Percentiles rank a stretch among this genome's conserved stretches.
phyloP scores from a whole-genome alignment of 2,113 vertebrate genomes.

The Corythornis cristatus region DNA sequence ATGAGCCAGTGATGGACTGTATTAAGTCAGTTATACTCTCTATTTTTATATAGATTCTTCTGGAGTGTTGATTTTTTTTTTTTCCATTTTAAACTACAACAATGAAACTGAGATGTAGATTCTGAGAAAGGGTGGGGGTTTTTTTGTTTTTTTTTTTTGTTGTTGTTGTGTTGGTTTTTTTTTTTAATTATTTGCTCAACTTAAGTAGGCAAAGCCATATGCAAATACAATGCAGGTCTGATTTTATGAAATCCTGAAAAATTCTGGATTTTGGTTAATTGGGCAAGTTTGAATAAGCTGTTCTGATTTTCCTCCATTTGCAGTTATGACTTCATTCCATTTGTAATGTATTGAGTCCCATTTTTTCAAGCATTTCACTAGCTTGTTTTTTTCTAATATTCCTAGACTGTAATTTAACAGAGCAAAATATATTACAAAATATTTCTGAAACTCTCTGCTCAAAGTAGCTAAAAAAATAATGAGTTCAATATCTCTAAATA shows the following conservation, averaged over 20 bases:
- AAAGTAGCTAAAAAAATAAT: not conserved
- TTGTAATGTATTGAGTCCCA: not conserved
- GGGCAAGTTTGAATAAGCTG: not conserved
- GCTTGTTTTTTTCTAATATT: not conserved
- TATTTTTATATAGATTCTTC: not conserved
- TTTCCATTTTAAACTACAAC: not conserved
- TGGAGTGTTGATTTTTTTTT: not conserved
- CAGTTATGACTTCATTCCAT: not conserved
- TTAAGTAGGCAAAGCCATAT: not conserved
- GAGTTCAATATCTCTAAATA: not conserved
- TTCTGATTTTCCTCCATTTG: not conserved
- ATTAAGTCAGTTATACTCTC: not conserved
- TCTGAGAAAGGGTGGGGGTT: not conserved
- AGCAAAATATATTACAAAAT: not conserved
- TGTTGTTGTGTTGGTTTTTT: no score
- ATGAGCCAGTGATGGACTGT: not conserved
- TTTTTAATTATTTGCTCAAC: not conserved
- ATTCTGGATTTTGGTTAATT: not conserved
- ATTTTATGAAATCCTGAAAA: not conserved
- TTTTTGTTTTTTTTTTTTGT: not conserved
- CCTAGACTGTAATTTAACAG: not conserved
- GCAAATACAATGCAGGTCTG: not conserved
- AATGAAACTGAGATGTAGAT: not conserved
- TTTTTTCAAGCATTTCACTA: not conserved
- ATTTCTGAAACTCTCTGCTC: not conserved